A percentile compares a stretch with the other conserved stretches of the same genome.
phyloP scores from a whole-genome alignment of 2,113 vertebrate species.

The Microcebus jonahi region DNA sequence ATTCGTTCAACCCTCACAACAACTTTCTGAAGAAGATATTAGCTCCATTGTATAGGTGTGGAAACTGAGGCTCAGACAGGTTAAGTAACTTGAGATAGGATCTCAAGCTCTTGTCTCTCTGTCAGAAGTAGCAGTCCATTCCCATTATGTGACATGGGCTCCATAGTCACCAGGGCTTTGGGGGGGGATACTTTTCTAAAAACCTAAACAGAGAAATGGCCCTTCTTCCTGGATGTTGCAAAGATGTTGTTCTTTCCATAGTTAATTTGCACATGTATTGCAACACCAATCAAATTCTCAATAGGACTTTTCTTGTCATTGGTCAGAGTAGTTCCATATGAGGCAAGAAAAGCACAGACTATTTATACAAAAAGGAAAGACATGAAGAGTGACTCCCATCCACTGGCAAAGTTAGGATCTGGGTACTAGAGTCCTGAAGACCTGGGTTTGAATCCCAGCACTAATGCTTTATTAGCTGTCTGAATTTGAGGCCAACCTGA shows the following conservation, averaged over 20 bases:
- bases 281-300: slow-evolving; percentile 30
- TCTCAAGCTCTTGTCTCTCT: neutral
- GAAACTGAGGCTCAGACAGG: neutral
- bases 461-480: neutral
- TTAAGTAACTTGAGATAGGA: neutral
- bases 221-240: neutral
- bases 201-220: neutral
- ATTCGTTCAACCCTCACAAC: neutral
- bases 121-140: neutral
- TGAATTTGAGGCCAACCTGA: neutral
- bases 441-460: neutral
- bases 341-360: neutral
- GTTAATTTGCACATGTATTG: slow-evolving; percentile 17
- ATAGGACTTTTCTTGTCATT: neutral
- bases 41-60: neutral
- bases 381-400: neutral
- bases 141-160: neutral
- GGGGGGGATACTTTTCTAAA: neutral
- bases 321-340: neutral
- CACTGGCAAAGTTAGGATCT: neutral
- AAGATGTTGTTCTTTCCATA: neutral
- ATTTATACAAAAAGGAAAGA: neutral
- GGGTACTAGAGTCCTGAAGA: neutral
- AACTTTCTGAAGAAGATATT: neutral
- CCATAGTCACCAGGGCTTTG: neutral